Base-by-base conservation (phyloP, 2,797 vertebrate species). In the Apodemus agrarius region DNA sequence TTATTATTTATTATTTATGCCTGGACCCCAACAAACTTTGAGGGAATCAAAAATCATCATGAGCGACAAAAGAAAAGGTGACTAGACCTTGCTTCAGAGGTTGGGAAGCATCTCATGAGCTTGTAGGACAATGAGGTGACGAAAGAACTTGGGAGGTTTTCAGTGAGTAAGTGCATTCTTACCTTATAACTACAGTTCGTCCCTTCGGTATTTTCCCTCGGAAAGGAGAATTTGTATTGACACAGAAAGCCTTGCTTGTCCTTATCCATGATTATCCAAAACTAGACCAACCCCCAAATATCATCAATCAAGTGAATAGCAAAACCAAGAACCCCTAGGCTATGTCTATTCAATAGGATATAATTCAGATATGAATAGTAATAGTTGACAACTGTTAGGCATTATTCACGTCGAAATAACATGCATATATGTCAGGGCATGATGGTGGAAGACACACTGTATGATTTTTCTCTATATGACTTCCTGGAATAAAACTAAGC, bases 331-430 rank as follows among this genome's bases (percentile, higher is more conserved):
- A 75, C 7, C 6, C 9, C 31, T 80, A 40, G 40, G 43, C 9
- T 69, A 17, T 91, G 79, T 75, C 40, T 74, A 19, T 52, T 29
- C 8, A 76, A 26, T 83, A 63, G 31, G 34, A 29, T 86, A 49
- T 49, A 34, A 61, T 29, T 95, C 13, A 89, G 24, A 86, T 67
- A 80, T 75, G 24, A 86, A 93, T 49, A 81, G 14, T 34, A 96
- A 84, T 43, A 34, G 7, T 16, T 63, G 43, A 7, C 76, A 92
- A n/a, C 67, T 9, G 78, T 92, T 72, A 82, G 46, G 7, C 43
- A 83, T 12, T 91, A 63, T 12, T 52, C 12, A 34, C 46, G 52
- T 2, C 52, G 43, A 31, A 37, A 80, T 80, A 31, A 9, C 3
- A 49, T 9, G 5, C 0, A 5, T 74, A 10, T 67, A 43, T 74